These are phyloP conservation scores for Phodopus roborovskii DNA, from an alignment of 2,113 vertebrate species.

Conservation along the genomic window DNA sequence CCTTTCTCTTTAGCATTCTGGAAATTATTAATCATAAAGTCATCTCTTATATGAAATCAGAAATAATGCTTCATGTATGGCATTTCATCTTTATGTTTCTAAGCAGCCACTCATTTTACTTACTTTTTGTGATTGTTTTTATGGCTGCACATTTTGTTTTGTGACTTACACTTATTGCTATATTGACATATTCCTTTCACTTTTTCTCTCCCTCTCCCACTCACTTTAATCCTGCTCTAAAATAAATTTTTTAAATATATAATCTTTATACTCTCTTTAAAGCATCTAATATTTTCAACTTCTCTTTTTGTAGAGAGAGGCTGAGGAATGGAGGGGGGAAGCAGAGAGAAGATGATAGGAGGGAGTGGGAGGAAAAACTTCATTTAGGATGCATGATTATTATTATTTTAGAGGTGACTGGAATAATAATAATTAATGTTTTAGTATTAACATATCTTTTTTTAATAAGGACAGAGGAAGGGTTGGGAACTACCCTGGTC, in stretches of 20 bases:
- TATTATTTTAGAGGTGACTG: background rate
- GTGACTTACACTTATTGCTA: background rate
- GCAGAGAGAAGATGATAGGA: too few species aligned
- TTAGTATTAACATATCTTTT: background rate
- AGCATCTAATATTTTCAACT: background rate
- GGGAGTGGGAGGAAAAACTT: background rate
- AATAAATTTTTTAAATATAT: background rate
- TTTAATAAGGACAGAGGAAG: background rate
- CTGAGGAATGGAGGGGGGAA: background rate
- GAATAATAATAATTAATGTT: background rate
- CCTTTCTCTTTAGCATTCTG: background rate
- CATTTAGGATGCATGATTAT: background rate
- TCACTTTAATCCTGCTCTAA: background rate
- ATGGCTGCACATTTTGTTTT: conserved; percentile 20
- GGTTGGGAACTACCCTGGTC: background rate
- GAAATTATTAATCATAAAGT: background rate
- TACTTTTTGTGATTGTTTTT: conserved; percentile 2
- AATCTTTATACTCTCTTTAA: conserved; percentile 10
- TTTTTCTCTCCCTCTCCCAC: background rate
- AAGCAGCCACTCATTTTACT: background rate
- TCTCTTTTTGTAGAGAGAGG: background rate
- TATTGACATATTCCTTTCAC: conserved; percentile 17
- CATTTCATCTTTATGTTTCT: background rate
- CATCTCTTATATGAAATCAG: background rate
- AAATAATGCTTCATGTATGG: background rate